phyloP scores from a whole-genome alignment of 2,113 vertebrate species.

The Leptocoma aspasia region DNA sequence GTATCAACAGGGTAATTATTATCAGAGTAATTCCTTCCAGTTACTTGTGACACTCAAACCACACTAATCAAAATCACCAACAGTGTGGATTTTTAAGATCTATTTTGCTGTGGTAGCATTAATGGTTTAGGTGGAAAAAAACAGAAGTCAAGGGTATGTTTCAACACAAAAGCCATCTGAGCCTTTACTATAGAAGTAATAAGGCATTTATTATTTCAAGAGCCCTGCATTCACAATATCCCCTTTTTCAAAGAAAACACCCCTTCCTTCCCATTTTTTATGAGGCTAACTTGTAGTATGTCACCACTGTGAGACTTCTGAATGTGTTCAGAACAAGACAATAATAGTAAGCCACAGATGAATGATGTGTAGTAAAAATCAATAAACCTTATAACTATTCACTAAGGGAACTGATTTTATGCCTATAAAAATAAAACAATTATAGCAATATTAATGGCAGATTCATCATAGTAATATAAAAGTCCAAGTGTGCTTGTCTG shows the following conservation, averaged over 20 bases:
- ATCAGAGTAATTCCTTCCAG: conserved; percentile 40
- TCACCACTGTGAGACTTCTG: conserved; percentile 62
- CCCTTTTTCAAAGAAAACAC: conserved; percentile 63
- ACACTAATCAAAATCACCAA: conserved; percentile 23
- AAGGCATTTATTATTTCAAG: conserved; percentile 61
- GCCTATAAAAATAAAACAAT: conserved; percentile 78
- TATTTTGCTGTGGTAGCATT: conserved; percentile 16
- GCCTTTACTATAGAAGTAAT: conserved; percentile 61
- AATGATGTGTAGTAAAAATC: conserved; percentile 77
- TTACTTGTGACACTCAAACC: background rate
- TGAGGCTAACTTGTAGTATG: conserved; percentile 66
- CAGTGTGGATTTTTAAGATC: background rate
- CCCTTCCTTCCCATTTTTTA: conserved; percentile 55
- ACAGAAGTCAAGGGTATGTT: conserved; percentile 2
- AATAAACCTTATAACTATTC: conserved; percentile 78
- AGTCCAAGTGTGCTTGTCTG: conserved; percentile 72
- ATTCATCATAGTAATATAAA: conserved; percentile 75
- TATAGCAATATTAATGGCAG: conserved; percentile 73
- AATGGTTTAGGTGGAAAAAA: background rate
- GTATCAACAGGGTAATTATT: too few species aligned
- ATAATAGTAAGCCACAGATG: conserved; percentile 69
- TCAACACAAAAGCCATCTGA: conserved; percentile 65
- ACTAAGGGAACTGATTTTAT: conserved; percentile 74
- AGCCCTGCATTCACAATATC: conserved; percentile 60
- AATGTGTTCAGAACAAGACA: conserved; percentile 65